Percentiles rank a stretch among this genome's conserved stretches.
Evolutionary conservation across 1,140 invertebrate genomes (phyloP).

Genomic region (Periplaneta americana): DNA sequence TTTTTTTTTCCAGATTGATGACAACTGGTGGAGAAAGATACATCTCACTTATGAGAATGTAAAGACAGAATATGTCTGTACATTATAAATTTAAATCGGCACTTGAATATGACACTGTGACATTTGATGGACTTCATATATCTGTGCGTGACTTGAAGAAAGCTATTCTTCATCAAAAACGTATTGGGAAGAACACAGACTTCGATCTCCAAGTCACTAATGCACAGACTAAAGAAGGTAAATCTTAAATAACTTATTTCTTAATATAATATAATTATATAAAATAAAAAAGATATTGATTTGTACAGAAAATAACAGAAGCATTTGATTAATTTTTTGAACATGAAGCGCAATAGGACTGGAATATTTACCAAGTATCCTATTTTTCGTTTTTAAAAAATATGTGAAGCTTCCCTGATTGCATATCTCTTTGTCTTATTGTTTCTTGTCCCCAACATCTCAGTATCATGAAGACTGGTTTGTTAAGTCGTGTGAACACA

Average conservation of each 20-base stretch:
- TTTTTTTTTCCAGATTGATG: neutral
- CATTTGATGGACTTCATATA: conserved; percentile 95
- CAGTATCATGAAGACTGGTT: too few relatives aligned
- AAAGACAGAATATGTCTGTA: conserved; percentile 69
- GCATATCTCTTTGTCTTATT: too few relatives aligned
- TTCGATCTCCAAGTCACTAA: conserved; percentile 96
- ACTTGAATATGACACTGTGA: conserved; percentile 90
- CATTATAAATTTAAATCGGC: conserved; percentile 98
- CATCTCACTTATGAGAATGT: neutral
- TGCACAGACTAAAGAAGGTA: conserved; percentile 96
- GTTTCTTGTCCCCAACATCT: too few relatives aligned
- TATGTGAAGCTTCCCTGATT: too few relatives aligned
- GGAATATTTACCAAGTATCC: too few relatives aligned
- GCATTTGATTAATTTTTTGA: too few relatives aligned
- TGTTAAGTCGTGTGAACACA: too few relatives aligned
- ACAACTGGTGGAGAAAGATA: neutral
- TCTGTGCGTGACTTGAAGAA: conserved; percentile 92
- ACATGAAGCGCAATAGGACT: too few relatives aligned
- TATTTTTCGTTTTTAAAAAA: too few relatives aligned
- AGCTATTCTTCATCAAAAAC: conserved; percentile 91
- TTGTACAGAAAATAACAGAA: too few relatives aligned
- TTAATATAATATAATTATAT: conserved; percentile 7
- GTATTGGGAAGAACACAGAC: conserved; percentile 87
- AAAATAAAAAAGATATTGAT: too few relatives aligned
- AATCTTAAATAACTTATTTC: too few relatives aligned